Percentiles rank a stretch among this genome's conserved stretches.
These are phyloP conservation scores for Leptopilina drosophilae DNA, from an alignment of 2,888 invertebrate species.

Conservation along the genomic window DNA sequence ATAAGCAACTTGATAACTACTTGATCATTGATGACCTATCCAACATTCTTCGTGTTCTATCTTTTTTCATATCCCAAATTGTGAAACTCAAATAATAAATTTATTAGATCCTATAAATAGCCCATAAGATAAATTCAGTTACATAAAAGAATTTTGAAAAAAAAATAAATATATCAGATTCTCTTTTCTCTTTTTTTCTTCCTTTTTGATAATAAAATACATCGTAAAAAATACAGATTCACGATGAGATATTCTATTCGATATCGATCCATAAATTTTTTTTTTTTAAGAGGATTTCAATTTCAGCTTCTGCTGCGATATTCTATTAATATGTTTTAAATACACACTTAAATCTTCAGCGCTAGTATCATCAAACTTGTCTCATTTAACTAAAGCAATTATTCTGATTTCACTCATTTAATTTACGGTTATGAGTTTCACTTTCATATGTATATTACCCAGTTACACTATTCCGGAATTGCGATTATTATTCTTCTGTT, in stretches of 20 bases:
- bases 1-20: background rate
- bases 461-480: constrained; percentile 9
- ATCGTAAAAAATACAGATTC: background rate
- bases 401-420: constrained; percentile 29
- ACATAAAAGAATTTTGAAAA: background rate
- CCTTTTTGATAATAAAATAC: background rate
- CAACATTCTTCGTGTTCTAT: background rate
- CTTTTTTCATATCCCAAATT: background rate
- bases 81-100: constrained; percentile 7
- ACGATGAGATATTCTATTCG: background rate
- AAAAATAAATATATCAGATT: constrained; percentile 5
- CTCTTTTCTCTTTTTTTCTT: constrained; percentile 4
- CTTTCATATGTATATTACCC: constrained; percentile 4
- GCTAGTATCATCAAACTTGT: background rate
- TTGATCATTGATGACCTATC: background rate
- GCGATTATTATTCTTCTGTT: constrained; percentile 4
- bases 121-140: background rate
- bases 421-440: constrained; percentile 17
- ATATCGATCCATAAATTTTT: constrained; percentile 17
- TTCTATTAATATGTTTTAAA: background rate
- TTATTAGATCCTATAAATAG: constrained; percentile 8
- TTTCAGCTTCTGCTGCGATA: background rate
- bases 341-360: background rate
- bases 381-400: background rate
- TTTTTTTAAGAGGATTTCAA: background rate